phyloP scores from a whole-genome alignment of 2,113 vertebrate genomes.

The Microtus montanus region DNA sequence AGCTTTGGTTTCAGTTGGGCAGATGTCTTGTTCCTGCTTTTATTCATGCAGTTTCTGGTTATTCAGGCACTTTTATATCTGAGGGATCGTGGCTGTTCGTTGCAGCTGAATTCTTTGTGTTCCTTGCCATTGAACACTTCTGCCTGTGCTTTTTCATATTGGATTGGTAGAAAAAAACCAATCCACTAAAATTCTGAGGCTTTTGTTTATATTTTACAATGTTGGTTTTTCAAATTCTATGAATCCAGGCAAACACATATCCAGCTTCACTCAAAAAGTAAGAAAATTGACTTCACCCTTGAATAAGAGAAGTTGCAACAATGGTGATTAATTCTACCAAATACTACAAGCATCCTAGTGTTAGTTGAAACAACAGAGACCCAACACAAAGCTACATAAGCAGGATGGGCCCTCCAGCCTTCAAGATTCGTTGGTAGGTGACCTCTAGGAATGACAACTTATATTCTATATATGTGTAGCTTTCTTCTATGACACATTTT shows the following conservation, averaged over 20 bases:
- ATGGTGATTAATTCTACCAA: conserved; percentile 5
- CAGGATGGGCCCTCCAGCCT: not conserved
- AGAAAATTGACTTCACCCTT: not conserved
- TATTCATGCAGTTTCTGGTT: not conserved
- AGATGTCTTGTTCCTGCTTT: not conserved
- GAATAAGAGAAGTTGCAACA: not conserved
- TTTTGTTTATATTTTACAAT: not conserved
- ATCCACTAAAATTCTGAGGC: not conserved
- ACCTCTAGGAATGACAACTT: not conserved
- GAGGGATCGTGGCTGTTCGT: not conserved
- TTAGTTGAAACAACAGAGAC: not conserved
- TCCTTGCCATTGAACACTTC: not conserved
- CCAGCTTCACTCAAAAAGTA: not conserved
- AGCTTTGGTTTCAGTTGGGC: not conserved
- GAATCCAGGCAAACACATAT: not conserved
- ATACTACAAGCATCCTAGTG: not conserved
- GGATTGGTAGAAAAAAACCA: not conserved
- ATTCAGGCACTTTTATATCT: not conserved
- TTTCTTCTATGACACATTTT: not conserved
- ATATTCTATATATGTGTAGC: not conserved
- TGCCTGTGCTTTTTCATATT: not conserved
- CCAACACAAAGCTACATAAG: not conserved
- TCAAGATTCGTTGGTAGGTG: not conserved
- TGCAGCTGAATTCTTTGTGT: not conserved
- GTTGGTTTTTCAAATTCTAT: not conserved